phyloP scores from a whole-genome alignment of 2,797 vertebrate genomes.

The Megalops cyprinoides region DNA sequence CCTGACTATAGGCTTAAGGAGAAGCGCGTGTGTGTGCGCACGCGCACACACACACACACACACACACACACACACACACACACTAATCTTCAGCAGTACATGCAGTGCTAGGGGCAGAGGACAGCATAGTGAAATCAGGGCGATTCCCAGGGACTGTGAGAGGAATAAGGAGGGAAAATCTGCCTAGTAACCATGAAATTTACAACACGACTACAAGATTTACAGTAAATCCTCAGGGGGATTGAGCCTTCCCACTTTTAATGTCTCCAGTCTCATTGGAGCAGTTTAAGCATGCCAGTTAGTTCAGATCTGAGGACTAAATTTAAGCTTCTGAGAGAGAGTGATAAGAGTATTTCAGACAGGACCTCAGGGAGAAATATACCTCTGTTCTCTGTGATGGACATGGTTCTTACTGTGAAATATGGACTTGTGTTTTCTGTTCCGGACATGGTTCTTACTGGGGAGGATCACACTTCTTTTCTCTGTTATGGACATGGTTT shows the following conservation, averaged over 20 bases:
- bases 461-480: too few relatives aligned
- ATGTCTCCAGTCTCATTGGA: not conserved
- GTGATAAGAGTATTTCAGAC: constrained; percentile 26
- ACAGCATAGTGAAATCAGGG: too few relatives aligned
- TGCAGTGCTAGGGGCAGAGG: too few relatives aligned
- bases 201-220: not conserved
- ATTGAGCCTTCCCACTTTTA: not conserved
- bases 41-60: not conserved
- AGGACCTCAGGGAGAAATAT: constrained; percentile 26
- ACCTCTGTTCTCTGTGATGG: too few relatives aligned
- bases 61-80: not conserved
- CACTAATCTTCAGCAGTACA: too few relatives aligned
- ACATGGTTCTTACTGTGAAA: too few relatives aligned
- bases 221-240: not conserved
- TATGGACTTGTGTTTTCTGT: too few relatives aligned
- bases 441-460: too few relatives aligned
- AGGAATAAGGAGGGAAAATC: not conserved
- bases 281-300: not conserved
- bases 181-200: not conserved
- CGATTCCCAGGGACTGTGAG: not conserved
- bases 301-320: constrained; percentile 29
- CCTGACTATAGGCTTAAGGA: not conserved
- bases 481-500: too few relatives aligned
- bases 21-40: not conserved
- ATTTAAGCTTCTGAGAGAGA: constrained; percentile 31